phyloP scores from a whole-genome alignment of 1,140 invertebrate species.

The Hylaeus anthracinus region DNA sequence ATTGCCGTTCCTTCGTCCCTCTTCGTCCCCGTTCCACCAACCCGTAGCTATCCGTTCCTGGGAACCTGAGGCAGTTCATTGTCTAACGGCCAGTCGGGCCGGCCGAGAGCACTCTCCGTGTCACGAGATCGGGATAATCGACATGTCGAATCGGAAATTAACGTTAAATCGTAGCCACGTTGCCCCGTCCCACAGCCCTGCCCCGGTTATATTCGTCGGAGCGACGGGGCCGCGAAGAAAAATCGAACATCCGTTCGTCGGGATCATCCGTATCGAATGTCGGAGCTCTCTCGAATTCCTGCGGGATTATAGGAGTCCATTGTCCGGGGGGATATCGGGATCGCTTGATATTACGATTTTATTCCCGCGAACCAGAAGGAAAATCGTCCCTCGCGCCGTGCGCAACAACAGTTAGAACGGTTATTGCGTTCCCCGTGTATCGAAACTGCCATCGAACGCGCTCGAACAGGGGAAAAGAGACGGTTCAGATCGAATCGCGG shows the following conservation, averaged over 20 bases:
- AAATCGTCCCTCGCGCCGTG: constrained; percentile 1
- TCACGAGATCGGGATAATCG: constrained; percentile 69
- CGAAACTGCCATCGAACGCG: constrained; percentile 24
- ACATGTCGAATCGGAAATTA: constrained; percentile 78
- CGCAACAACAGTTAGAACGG: background rate
- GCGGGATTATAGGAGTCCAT: constrained; percentile 39
- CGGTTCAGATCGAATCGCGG: constrained; percentile 13
- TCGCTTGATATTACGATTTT: constrained; percentile 17
- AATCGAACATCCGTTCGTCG: constrained; percentile 17
- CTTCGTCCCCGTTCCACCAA: constrained; percentile 61
- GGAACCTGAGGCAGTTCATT: constrained; percentile 76
- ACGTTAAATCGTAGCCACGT: constrained; percentile 55
- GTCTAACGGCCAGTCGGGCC: constrained; percentile 63
- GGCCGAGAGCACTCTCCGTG: constrained; percentile 46
- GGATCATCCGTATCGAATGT: constrained; percentile 34
- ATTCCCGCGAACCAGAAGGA: background rate
- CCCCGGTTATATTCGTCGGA: too few relatives aligned
- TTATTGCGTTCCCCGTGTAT: constrained; percentile 7
- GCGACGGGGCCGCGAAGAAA: constrained; percentile 24
- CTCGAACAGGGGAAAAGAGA: background rate
- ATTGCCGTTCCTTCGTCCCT: constrained; percentile 71
- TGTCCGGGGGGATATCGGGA: constrained; percentile 12
- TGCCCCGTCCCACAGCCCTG: background rate
- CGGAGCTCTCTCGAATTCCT: constrained; percentile 40
- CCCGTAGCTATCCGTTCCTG: constrained; percentile 75